Base-by-base conservation (phyloP, 2,113 vertebrate species). In the Peromyscus californicus region DNA sequence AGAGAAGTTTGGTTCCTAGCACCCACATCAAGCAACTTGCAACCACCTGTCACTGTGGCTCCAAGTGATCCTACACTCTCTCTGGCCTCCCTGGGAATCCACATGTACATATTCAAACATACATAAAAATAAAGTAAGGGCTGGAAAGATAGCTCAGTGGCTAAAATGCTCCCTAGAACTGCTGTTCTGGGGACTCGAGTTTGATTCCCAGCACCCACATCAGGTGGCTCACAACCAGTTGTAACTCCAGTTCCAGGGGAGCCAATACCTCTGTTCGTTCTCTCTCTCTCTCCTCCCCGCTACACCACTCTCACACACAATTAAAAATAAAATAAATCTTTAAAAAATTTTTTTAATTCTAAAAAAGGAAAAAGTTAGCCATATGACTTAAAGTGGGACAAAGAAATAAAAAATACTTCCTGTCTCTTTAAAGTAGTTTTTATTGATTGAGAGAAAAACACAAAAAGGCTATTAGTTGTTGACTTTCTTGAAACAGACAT, bases 331-430 rank as follows among this genome's bases (percentile, higher is more conserved):
- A 72, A n/a, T 74, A 22, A 59, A 83, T 22, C 51, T 36, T 61
- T n/a, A n/a, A 61, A 42, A 61, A 61, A 42, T 83, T 83, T 26
- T 36, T 72, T n/a, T 19, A 61, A 59, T 61, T 61, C 22, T 63
- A 42, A 42, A 84, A 96, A 92, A 82, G 42, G 26, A 63, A 84
- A 96, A 92, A 78, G 42, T 94, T 87, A 84, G 75, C 95, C 84
- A 75, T 96, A 92, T 51, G 54, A 63, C 75, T 39, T 76, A 96
- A 85, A 84, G 76, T 8, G 1, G 26, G 54, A 88, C 5, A 95
- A 93, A 92, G 36, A 91, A 15, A 94, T 67, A 86, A 94, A 93
- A 80, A 80, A n/a, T 88, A 96, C 61, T 90, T 17, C 39, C 5
- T 89, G 3, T 93, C 9, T 91, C 48, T 89, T 91, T 78, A 88